phyloP scores from a whole-genome alignment of 2,888 invertebrate genomes.

The Stenotaenia linearis region DNA sequence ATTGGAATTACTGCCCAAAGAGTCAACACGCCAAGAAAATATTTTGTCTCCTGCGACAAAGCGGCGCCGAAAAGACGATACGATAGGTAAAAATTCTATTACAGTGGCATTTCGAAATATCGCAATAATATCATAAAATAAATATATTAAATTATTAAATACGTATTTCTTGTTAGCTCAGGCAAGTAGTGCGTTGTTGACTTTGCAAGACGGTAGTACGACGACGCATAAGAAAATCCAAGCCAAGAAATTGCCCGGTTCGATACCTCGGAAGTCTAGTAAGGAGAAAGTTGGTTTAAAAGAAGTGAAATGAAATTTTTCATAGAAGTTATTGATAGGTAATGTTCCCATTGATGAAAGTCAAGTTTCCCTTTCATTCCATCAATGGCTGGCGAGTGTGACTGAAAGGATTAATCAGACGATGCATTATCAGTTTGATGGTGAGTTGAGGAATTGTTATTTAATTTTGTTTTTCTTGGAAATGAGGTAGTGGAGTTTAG shows the following conservation, averaged over 20 bases:
- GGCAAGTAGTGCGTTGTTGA: slow-evolving; percentile 47
- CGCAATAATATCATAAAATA: too few species aligned
- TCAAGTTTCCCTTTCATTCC: slow-evolving; percentile 52
- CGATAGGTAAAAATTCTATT: background rate
- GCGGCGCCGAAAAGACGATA: slow-evolving; percentile 28
- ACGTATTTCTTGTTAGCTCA: slow-evolving; percentile 41
- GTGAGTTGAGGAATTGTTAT: too few species aligned
- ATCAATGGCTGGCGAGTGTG: slow-evolving; percentile 67
- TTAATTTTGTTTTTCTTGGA: too few species aligned
- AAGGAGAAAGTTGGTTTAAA: too few species aligned
- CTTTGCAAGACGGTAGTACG: slow-evolving; percentile 44
- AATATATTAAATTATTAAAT: too few species aligned
- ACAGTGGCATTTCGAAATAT: too few species aligned
- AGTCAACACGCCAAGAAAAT: slow-evolving; percentile 38
- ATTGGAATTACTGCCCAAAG: slow-evolving; percentile 45
- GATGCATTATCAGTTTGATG: slow-evolving; percentile 63
- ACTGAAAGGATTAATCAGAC: slow-evolving; percentile 70
- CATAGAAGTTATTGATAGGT: background rate
- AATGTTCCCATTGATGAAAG: slow-evolving; percentile 42
- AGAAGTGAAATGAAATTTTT: background rate
- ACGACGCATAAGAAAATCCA: slow-evolving; percentile 42
- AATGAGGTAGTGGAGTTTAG: background rate
- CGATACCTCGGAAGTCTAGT: background rate
- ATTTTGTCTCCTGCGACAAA: background rate
- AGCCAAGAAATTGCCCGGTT: slow-evolving; percentile 24